Conservation (phyloP, 1,140 invertebrate genomes). For the Rhagoletis pomonella region DNA sequence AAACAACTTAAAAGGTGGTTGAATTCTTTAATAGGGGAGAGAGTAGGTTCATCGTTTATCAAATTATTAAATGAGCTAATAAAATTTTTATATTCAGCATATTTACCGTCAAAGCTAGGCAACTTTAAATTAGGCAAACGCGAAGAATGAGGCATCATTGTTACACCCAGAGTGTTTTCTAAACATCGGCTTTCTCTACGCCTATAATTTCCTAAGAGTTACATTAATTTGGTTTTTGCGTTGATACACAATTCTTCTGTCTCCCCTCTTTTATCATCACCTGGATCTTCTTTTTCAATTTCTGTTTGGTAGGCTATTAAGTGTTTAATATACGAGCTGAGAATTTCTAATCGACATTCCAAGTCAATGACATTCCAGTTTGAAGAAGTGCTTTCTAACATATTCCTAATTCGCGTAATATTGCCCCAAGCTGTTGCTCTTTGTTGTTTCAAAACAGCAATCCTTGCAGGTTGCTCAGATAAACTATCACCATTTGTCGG, state of each 20-base stretch:
- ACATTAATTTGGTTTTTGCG: conserved; percentile 11
- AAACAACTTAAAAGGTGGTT: too few species aligned
- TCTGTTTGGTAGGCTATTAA: not conserved
- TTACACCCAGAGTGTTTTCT: not conserved
- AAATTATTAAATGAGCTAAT: too few species aligned
- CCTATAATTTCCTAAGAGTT: not conserved
- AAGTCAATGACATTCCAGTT: conserved; percentile 5
- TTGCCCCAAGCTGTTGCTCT: not conserved
- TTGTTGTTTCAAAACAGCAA: not conserved
- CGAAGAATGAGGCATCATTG: not conserved
- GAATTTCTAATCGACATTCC: not conserved
- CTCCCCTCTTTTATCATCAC: not conserved
- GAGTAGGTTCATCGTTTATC: too few species aligned
- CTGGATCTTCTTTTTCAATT: conserved; percentile 15
- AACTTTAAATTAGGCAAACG: too few species aligned
- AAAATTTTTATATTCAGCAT: too few species aligned
- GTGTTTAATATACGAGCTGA: too few species aligned
- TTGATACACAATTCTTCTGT: conserved; percentile 38
- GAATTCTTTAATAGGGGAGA: too few species aligned
- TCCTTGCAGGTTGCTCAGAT: too few species aligned
- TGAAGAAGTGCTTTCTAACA: not conserved
- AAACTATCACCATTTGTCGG: too few species aligned
- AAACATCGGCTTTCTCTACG: not conserved
- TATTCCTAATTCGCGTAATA: conserved; percentile 44
- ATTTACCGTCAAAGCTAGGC: too few species aligned